Conservation (phyloP, 2,888 invertebrate genomes). For the Rugalucina vietnamica region DNA sequence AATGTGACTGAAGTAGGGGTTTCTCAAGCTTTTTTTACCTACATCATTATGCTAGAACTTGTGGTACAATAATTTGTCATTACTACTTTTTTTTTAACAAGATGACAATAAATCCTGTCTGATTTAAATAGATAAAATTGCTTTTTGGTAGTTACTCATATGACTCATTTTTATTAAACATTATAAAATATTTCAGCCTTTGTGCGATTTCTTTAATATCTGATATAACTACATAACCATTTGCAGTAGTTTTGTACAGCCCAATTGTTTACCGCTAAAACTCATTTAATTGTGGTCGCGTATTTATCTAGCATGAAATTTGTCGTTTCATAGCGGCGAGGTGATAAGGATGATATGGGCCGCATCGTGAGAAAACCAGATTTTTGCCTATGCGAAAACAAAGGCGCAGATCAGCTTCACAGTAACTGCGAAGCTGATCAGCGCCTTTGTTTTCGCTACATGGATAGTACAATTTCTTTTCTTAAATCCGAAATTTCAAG, state of each 20-base stretch:
- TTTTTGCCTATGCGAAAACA: too few relatives aligned
- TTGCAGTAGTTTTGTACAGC: constrained; percentile 6
- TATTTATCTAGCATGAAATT: not conserved
- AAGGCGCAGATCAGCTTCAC: too few relatives aligned
- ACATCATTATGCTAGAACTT: not conserved
- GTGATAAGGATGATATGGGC: too few relatives aligned
- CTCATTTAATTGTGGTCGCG: not conserved
- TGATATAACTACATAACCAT: not conserved
- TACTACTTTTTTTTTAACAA: not conserved
- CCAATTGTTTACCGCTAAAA: not conserved
- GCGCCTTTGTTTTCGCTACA: too few relatives aligned
- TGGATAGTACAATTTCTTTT: too few relatives aligned
- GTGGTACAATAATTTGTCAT: not conserved
- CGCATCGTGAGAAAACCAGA: too few relatives aligned
- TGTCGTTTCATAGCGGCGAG: not conserved
- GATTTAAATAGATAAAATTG: not conserved
- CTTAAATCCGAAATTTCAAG: too few relatives aligned
- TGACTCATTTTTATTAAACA: constrained; percentile 10
- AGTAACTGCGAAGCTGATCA: too few relatives aligned
- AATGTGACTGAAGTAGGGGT: too few relatives aligned
- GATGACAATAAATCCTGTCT: not conserved
- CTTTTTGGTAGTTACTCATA: not conserved
- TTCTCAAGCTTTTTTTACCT: too few relatives aligned
- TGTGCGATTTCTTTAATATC: not conserved
- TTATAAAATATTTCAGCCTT: constrained; percentile 8